Conservation (phyloP, 2,888 invertebrate species). For the Sarcophaga caerulescens region DNA sequence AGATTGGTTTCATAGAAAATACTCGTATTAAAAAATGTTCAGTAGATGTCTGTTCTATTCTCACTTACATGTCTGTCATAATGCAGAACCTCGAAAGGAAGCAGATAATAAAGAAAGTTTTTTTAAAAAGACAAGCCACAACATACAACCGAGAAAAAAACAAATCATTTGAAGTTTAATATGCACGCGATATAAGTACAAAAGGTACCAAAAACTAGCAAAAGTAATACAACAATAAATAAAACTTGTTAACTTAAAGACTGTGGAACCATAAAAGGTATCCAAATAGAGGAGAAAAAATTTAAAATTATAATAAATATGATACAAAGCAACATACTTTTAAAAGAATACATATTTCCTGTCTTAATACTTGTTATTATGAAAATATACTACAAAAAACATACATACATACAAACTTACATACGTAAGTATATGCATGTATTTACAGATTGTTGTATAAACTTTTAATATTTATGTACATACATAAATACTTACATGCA, state of each 20-base stretch:
- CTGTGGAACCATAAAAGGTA: background rate
- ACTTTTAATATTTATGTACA: no score
- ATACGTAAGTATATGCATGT: background rate
- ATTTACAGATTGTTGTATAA: background rate
- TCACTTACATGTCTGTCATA: no score
- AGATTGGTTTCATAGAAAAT: no score
- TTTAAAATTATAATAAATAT: background rate
- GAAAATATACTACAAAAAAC: constrained; percentile 19
- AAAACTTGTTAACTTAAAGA: background rate
- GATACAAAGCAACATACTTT: constrained; percentile 14
- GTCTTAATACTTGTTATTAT: constrained; percentile 46
- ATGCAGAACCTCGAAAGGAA: background rate
- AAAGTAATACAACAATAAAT: background rate
- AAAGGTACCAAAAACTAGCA: background rate
- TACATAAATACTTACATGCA: no score
- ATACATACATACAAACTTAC: background rate
- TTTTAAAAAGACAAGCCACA: background rate
- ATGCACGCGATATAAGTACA: constrained; percentile 24
- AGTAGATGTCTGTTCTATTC: no score
- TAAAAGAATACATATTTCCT: constrained; percentile 28
- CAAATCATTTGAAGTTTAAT: constrained; percentile 3
- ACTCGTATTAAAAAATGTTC: no score
- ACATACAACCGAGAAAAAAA: background rate
- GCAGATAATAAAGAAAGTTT: constrained; percentile 38
- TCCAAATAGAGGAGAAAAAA: background rate